Conservation (phyloP, 2,888 invertebrate species). For the Yponomeuta evonymella region DNA sequence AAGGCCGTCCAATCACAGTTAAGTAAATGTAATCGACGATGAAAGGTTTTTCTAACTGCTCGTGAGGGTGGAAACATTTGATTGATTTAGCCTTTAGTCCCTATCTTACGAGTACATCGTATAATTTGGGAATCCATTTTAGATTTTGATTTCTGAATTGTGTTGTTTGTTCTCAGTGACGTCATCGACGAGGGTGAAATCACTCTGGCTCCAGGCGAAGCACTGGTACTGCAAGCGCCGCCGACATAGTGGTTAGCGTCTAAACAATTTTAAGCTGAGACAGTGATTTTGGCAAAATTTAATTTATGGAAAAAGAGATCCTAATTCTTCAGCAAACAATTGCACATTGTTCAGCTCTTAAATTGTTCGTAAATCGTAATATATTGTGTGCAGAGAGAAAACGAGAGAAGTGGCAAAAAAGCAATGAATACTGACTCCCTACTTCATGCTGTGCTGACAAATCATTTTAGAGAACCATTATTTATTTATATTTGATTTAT, state of each 20-base stretch:
- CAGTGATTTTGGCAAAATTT: neutral
- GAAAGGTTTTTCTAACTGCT: neutral
- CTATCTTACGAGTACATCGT: neutral
- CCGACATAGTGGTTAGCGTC: conserved; percentile 22
- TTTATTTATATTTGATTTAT: too few relatives aligned
- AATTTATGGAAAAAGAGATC: too few relatives aligned
- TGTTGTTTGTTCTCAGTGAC: conserved; percentile 31
- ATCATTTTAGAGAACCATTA: too few relatives aligned
- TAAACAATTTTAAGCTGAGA: too few relatives aligned
- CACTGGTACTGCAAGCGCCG: conserved; percentile 35
- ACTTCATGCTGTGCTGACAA: too few relatives aligned
- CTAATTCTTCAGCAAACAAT: too few relatives aligned
- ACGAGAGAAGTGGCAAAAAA: too few relatives aligned
- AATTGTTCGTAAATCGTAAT: too few relatives aligned
- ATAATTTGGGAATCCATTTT: neutral
- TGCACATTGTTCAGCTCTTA: too few relatives aligned
- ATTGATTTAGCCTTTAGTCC: neutral
- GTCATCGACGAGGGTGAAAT: conserved; percentile 28
- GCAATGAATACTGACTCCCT: too few relatives aligned
- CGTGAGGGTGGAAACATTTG: neutral
- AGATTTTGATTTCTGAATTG: neutral
- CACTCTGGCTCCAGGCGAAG: conserved; percentile 41
- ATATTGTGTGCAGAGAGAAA: too few relatives aligned
- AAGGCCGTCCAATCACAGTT: neutral
- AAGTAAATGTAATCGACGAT: neutral